Evolutionary conservation across 2,797 vertebrate species (phyloP).

Genomic region (Bradypodion ventrale): DNA sequence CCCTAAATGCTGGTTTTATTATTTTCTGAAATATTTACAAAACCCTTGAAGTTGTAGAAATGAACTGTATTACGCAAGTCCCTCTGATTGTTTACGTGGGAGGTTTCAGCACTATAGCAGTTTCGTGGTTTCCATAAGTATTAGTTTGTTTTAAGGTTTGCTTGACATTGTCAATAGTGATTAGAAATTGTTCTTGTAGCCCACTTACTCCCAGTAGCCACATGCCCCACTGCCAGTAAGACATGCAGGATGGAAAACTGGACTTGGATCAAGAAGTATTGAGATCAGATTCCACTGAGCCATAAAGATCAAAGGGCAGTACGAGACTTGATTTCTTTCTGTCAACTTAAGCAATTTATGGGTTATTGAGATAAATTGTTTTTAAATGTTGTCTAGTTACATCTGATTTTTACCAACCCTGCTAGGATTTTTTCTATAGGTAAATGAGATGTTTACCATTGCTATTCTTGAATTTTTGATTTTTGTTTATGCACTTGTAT

Average conservation of each 20-base stretch:
- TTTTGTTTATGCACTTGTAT: no score
- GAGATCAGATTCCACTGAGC: neutral
- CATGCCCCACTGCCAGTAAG: neutral
- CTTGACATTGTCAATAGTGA: neutral
- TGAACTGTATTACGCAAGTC: neutral
- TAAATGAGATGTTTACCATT: no score
- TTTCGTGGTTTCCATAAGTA: neutral
- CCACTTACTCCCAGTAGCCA: neutral
- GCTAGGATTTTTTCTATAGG: no score
- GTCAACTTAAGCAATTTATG: neutral
- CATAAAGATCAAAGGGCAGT: neutral
- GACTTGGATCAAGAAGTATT: neutral
- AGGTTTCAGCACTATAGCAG: neutral
- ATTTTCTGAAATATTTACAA: constrained; percentile 4
- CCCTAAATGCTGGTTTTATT: neutral
- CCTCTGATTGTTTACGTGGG: neutral
- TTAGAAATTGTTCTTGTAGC: neutral
- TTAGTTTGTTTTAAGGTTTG: neutral
- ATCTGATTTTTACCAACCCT: neutral
- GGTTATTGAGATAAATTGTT: neutral
- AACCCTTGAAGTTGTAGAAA: neutral
- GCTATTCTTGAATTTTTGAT: no score
- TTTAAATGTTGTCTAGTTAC: neutral
- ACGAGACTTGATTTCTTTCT: neutral
- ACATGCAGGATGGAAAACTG: neutral